Evolutionary conservation across 2,888 invertebrate species (phyloP), one percentile per base, ranked within the genome.

Genomic region (Volucella bombylans): DNA sequence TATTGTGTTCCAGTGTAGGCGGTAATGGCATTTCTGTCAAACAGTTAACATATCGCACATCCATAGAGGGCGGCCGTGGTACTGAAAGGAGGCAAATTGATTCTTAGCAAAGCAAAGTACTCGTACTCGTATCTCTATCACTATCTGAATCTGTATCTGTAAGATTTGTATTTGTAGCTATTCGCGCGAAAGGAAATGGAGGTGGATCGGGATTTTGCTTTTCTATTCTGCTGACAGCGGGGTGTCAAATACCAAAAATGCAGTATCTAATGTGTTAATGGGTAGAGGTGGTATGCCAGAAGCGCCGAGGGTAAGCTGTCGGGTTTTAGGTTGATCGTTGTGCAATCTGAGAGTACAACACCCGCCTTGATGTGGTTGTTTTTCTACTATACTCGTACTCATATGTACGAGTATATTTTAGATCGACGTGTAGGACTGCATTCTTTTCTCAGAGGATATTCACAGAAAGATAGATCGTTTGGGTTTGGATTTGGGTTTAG

Each of bases 21-120:
- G 86, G 82, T 82, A 86, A 86, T 78, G 86, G 77, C 82, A 82
- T 82, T 86, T 86, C 86, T 85, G 85, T 85, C 85, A 81, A 59
- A 68, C 81, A 85, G 67, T 77, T 81, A 85, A 85, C 85, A 81
- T 85, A 85, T 77, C 85, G 71, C 85, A 85, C 76, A 68, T 85
- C 77, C 81, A 85, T 52, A 59, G 81, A 74, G 68, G 83, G 83
- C 69, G 77, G 61, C 55, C 10, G 64, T 38, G 11, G 52, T 39
- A 18, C 50, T 14, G 31, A 43, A 69, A 79, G 80, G 71, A 81
- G 81, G 80, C 71, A 85, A 85, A 81, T 85, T 85, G 85, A 81
- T 85, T 85, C 65, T 74, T 67, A 31, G 65, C 45, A 49, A 64
- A 31, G 69, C 45, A 49, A 64, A 54, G 15, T 52, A 11, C 50